Evolutionary conservation across 37 sponge, comb jelly and placozoan genomes (phyloP), one percentile per base, ranked within the genome.

Genomic region (Mnemiopsis leidyi): DNA sequence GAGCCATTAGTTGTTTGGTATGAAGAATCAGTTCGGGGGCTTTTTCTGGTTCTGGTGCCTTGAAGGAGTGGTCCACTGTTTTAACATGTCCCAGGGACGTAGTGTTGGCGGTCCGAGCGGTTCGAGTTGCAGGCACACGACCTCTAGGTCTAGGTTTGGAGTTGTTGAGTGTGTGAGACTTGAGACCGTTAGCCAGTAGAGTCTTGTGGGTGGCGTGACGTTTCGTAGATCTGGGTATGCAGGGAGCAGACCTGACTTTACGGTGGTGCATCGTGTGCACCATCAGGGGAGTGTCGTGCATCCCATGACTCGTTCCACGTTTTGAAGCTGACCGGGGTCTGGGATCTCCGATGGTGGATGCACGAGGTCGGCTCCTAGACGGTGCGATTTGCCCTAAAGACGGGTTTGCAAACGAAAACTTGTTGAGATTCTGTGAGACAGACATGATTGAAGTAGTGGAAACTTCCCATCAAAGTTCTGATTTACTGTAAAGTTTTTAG

Each of bases 321-420:
- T 30, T 34, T 2, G 9, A 9, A 16, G 36, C 23, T 7, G 82
- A 79, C 5, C 82, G 82, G 33, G 82, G 33, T 30, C 33, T 79
- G 82, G 82, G 82, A 31, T 79, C 20, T 23, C 82, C 29, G 36
- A 79, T 36, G 36, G 82, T 79, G 23, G 82, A 79, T 34, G 82
- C 26, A 3, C 82, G 82, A 36, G 23, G 37, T 79, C 82, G 9
- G 73, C 23, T 25, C n/a, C 29, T 25, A 25, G 2, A 16, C 5
- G 82, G 31, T 2, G 5, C 21, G 23, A 36, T 32, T 5, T 32
- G 31, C 1, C 82, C 36, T 34, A 35, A 7, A 33, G 36, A 16
- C 1, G 82, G 82, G 82, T 79, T 79, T 7, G 82, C 34, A 29
- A 79, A 79, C 7, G 82, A 23, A 36, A 79, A 79, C 29, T 79